phyloP scores from a whole-genome alignment of 1,140 invertebrate genomes.

The Drosophila nigromelanica region DNA sequence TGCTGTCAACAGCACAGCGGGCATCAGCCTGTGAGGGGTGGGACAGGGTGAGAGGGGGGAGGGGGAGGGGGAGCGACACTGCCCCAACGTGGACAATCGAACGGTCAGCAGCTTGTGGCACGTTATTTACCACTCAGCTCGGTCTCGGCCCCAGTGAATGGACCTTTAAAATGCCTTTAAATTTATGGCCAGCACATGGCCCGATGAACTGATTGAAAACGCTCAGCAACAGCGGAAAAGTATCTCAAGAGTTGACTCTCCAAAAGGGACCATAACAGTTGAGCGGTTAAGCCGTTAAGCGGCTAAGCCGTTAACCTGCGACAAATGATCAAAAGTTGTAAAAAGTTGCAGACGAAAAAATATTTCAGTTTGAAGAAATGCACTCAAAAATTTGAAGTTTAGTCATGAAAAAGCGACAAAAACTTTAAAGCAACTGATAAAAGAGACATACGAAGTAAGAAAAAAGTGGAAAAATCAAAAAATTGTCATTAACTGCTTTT shows the following conservation, averaged over 20 bases:
- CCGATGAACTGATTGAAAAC: conserved; percentile 46
- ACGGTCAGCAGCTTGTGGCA: conserved; percentile 22
- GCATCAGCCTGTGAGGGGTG: conserved; percentile 10
- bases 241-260: conserved; percentile 10
- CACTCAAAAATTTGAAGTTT: not conserved
- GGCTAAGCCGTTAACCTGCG: conserved; percentile 12
- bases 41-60: not conserved
- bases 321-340: conserved; percentile 17
- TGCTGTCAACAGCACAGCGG: conserved; percentile 73
- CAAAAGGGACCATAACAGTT: not conserved
- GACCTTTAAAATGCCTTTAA: conserved; percentile 38
- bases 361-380: not conserved
- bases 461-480: too few relatives aligned
- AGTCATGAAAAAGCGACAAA: not conserved
- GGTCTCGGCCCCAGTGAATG: not conserved
- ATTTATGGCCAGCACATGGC: conserved; percentile 35
- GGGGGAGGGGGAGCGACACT: not conserved
- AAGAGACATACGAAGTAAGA: too few relatives aligned
- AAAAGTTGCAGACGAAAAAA: too few relatives aligned
- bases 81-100: conserved; percentile 13
- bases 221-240: too few relatives aligned
- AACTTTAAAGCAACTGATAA: not conserved
- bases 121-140: conserved; percentile 25
- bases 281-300: conserved; percentile 16
- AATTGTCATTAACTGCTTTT: too few relatives aligned